Evolutionary conservation across 2,888 invertebrate genomes (phyloP), one percentile per base, ranked within the genome.

Genomic region (Herminia tarsipennalis): DNA sequence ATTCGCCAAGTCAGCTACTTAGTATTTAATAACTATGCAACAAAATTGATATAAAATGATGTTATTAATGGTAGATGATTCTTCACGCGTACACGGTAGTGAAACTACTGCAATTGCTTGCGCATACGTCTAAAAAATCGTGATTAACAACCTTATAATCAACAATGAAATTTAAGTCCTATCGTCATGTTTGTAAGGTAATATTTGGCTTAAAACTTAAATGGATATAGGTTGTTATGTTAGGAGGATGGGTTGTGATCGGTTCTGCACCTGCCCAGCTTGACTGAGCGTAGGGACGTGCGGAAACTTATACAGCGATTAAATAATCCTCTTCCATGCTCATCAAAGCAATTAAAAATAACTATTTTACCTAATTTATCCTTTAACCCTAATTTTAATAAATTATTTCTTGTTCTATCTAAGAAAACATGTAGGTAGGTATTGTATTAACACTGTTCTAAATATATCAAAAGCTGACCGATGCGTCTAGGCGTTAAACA

Each of bases 271-370:
- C 83, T 83, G 83, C 81, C 59, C 55, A 56, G 76, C 64, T 63
- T 80, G 80, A 82, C 73, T 78, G 81, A 81, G 79, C 71, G 71
- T 54, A 63, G 66, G 55, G 66, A 78, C 74, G 78, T 71, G 76
- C 70, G 61, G 64, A 70, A 69, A 73, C 67, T 73, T 72, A 68
- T 63, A 71, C 39, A 59, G 52, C 61, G 66, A 74, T 62, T 63
- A 66, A 66, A 70, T 68, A 70, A 67, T 67, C 50, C 43, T 58
- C 57, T 58, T 50, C 58, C 44, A 53, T 56, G 58, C 41, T 66
- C 51, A 61, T 53, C 41, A 55, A 41, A 27, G 52, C 41, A 48
- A 64, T 60, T 66, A 50, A 54, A 58, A 43, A 49, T 32, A 22
- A 22, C 36, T 30, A 56, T 56, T 52, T 42, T 29, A 33, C n/a